A percentile compares a stretch with the other conserved stretches of the same genome.
These are phyloP conservation scores for Clivina fossor DNA, from an alignment of 2,888 invertebrate species.

Conservation along the genomic window DNA sequence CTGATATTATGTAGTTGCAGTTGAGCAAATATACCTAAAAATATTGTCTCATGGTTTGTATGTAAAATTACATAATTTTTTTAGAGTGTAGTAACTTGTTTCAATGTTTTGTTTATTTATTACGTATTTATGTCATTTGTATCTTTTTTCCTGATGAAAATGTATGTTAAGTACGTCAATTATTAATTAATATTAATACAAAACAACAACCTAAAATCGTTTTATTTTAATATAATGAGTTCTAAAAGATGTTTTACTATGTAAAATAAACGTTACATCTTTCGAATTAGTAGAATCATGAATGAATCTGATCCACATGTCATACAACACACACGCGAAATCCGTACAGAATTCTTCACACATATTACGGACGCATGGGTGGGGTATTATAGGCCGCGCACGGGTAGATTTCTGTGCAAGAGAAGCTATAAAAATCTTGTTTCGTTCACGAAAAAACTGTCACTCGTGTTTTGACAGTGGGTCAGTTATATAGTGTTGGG, in stretches of 20 bases:
- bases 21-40: not conserved
- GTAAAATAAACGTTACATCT: not conserved
- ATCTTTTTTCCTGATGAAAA: no score
- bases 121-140: no score
- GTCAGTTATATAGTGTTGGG: slow-evolving; percentile 6
- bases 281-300: not conserved
- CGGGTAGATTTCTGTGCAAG: not conserved
- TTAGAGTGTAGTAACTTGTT: no score
- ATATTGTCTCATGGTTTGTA: not conserved
- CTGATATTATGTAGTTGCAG: no score
- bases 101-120: no score
- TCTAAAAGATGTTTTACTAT: no score
- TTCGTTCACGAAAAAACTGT: slow-evolving; percentile 3
- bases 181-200: no score
- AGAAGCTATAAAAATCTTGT: slow-evolving; percentile 7
- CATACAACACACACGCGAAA: slow-evolving; percentile 4
- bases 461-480: slow-evolving; percentile 16
- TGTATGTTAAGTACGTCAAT: no score
- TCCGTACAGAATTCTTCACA: not conserved
- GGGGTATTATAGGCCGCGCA: not conserved
- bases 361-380: not conserved
- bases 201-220: no score
- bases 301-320: not conserved
- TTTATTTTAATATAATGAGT: no score
- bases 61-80: no score